phyloP scores from a whole-genome alignment of 2,113 vertebrate genomes.

The Colius striatus region DNA sequence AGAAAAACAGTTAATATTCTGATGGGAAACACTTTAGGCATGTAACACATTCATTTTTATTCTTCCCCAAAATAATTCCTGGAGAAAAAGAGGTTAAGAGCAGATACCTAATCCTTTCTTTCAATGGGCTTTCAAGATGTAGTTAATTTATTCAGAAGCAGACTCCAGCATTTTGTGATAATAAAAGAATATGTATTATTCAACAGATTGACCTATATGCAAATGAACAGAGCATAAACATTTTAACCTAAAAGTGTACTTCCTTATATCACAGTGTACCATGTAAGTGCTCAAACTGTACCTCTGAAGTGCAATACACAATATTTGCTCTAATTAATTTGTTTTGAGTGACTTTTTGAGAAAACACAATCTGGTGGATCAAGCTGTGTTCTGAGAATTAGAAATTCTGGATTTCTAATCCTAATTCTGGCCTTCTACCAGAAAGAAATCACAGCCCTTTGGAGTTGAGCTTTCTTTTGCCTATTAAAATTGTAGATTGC shows the following conservation, averaged over 20 bases:
- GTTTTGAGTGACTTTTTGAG: not conserved
- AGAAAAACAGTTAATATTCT: not conserved
- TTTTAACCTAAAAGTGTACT: slow-evolving; percentile 2
- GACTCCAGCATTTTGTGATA: not conserved
- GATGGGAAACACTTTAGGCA: not conserved
- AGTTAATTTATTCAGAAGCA: not conserved
- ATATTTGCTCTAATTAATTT: not conserved
- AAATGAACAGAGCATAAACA: slow-evolving; percentile 5
- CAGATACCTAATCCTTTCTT: not conserved
- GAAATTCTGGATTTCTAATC: not conserved
- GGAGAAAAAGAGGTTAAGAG: not conserved
- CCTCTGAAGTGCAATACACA: not conserved
- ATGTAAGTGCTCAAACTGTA: not conserved
- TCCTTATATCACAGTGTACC: not conserved
- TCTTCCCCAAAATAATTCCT: not conserved
- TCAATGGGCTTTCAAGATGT: slow-evolving; percentile 1
- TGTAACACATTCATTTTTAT: not conserved
- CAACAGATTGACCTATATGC: not conserved
- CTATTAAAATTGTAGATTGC: not conserved
- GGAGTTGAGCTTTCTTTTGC: not conserved
- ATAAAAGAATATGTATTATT: slow-evolving; percentile 15
- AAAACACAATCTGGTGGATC: not conserved
- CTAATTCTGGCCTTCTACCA: not conserved
- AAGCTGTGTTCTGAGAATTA: not conserved
- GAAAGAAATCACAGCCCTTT: not conserved